These are phyloP conservation scores for Austrolebias charrua DNA, from an alignment of 2,797 vertebrate species.

Conservation along the genomic window DNA sequence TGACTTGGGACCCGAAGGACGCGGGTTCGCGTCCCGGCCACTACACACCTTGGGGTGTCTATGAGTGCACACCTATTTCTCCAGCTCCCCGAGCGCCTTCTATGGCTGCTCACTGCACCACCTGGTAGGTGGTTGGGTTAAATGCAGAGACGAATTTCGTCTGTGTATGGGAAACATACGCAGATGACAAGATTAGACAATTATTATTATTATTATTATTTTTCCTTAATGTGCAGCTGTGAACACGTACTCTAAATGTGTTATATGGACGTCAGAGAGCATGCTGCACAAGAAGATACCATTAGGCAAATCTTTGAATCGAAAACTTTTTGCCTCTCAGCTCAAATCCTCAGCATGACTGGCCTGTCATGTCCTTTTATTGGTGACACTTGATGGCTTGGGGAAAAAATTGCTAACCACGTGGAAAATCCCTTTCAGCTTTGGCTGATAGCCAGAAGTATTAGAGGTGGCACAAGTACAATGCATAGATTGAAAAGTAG, in stretches of 20 bases:
- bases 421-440: constrained; percentile 54
- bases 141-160: too few species aligned
- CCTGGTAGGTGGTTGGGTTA: too few species aligned
- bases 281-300: constrained; percentile 51
- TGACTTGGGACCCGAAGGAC: too few species aligned
- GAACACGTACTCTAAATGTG: constrained; percentile 11
- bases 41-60: too few species aligned
- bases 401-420: constrained; percentile 57
- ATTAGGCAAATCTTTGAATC: constrained; percentile 39
- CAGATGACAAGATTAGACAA: too few species aligned
- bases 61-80: too few species aligned
- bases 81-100: too few species aligned
- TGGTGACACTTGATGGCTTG: constrained; percentile 48
- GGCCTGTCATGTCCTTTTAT: constrained; percentile 44
- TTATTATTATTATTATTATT: too few species aligned
- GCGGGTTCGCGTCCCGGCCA: too few species aligned
- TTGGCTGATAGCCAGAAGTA: constrained; percentile 49
- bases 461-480: constrained; percentile 59
- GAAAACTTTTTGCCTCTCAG: constrained; percentile 51
- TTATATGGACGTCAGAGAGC: constrained; percentile 37
- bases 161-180: too few species aligned
- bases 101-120: too few species aligned
- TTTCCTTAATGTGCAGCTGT: neutral
- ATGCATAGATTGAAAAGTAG: constrained; percentile 60
- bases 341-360: constrained; percentile 54